phyloP scores from a whole-genome alignment of 2,888 invertebrate genomes.

The Galeruca laticollis region DNA sequence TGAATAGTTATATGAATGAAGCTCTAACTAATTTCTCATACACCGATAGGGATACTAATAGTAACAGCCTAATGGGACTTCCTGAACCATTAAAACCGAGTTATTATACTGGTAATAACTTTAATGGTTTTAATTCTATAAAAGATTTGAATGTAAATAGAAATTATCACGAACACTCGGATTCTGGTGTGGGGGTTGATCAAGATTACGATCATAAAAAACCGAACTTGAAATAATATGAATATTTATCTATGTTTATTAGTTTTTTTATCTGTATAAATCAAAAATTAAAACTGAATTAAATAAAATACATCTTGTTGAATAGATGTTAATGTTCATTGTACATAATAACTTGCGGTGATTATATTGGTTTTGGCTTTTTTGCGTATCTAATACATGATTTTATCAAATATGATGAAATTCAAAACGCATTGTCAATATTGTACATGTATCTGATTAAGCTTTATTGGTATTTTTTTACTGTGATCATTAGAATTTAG shows the following conservation, averaged over 20 bases:
- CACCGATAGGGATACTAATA: constrained; percentile 46
- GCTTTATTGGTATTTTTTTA: too few species aligned
- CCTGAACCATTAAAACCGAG: constrained; percentile 50
- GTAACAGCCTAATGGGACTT: constrained; percentile 45
- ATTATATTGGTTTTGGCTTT: too few species aligned
- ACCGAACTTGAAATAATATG: constrained; percentile 23
- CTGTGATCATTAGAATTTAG: too few species aligned
- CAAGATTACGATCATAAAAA: constrained; percentile 75
- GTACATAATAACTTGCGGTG: too few species aligned
- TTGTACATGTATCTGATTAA: too few species aligned
- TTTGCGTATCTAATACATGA: too few species aligned
- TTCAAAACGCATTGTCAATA: too few species aligned
- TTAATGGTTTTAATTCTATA: constrained; percentile 44
- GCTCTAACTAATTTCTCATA: constrained; percentile 54
- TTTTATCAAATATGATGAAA: too few species aligned
- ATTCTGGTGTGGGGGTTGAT: constrained; percentile 81
- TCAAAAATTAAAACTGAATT: not conserved
- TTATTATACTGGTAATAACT: constrained; percentile 46
- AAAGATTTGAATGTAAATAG: constrained; percentile 44
- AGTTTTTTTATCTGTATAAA: not conserved
- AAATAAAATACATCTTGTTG: too few species aligned
- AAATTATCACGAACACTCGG: constrained; percentile 80
- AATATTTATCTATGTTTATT: not conserved
- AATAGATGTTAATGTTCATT: too few species aligned
- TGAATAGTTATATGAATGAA: constrained; percentile 49